Base-by-base conservation (phyloP, 2,888 invertebrate species). In the Chrysolina haemoptera region DNA sequence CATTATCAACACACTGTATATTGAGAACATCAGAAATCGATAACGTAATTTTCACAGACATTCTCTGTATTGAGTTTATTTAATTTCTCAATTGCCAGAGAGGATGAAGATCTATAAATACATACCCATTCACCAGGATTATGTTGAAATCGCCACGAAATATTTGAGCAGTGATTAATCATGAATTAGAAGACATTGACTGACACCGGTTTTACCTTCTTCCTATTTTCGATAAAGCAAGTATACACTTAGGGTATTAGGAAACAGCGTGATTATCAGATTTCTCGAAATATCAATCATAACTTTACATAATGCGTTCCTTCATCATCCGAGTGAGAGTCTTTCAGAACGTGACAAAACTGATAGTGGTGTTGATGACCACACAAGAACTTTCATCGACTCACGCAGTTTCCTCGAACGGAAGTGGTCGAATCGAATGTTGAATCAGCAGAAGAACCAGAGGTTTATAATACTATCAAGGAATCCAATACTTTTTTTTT, bases 361-460 rank as follows among this genome's bases (percentile, higher is more conserved):
- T 53, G 53, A 53, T 53, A 53, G 20, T 20, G 53, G 12, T 53
- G 20, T 53, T 53, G 53, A 53, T 53, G 53, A 53, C 53, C 53
- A 53, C 53, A 53, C 53, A 53, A 53, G 53, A 53, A 53, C 53
- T 53, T 53, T 53, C 53, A 20, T 53, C 22, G 53, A 53, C 18
- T 53, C 18, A 53, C 14, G 43, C 20, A 11, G 53, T 20, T 53
- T 53, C 53, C 53, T 20, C 9, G 53, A 53, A 53, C 18, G 9
- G 20, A 53, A 20, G 53, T 1, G 16, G 16, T 9, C 9, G 48
- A 48, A 48, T 48, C 16, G 48, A 16, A 48, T 16, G 10, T 48
- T 16, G 48, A 35, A 35, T 35, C 8, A 8, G 35, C 35, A 6
- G 35, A 35, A 0, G 35, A 35, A 35, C 35, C 35, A 3, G 35